Percentiles rank a stretch among this genome's conserved stretches.
These are phyloP conservation scores for Microcebus lehilahytsara DNA, from an alignment of 2,113 vertebrate species.

Conservation along the genomic window DNA sequence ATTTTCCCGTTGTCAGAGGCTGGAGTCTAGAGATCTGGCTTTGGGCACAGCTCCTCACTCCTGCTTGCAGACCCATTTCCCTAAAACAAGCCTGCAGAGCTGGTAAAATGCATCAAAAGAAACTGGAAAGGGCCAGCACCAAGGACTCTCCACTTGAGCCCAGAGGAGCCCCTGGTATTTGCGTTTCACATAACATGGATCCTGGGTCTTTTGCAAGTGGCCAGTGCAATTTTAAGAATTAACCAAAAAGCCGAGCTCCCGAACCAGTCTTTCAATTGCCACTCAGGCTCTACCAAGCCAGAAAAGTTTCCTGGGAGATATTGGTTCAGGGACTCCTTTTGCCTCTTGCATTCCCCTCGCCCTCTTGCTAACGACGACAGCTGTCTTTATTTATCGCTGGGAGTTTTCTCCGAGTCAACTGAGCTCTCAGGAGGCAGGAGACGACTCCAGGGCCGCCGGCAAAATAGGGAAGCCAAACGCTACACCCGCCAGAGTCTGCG, in stretches of 20 bases:
- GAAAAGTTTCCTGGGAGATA: not conserved
- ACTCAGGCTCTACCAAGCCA: not conserved
- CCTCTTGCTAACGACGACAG: not conserved
- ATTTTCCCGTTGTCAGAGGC: not conserved
- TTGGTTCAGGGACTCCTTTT: not conserved
- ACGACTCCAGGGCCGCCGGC: not conserved
- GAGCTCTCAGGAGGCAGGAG: not conserved
- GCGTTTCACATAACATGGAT: not conserved
- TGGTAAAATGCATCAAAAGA: not conserved
- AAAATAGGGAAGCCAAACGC: not conserved
- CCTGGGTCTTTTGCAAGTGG: not conserved
- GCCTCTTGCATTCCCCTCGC: not conserved
- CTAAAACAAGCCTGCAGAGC: not conserved
- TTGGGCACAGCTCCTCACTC: not conserved
- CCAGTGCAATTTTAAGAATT: not conserved
- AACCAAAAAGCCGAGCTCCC: not conserved
- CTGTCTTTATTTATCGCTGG: not conserved
- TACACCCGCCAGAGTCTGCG: not conserved
- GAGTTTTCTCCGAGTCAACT: not conserved
- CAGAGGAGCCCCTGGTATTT: not conserved
- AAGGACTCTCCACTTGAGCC: not conserved
- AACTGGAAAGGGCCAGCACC: not conserved
- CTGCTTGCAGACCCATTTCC: not conserved
- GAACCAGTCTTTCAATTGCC: not conserved
- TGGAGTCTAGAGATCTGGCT: not conserved